Base-by-base conservation (phyloP, 2,888 invertebrate genomes). In the Clivina fossor region DNA sequence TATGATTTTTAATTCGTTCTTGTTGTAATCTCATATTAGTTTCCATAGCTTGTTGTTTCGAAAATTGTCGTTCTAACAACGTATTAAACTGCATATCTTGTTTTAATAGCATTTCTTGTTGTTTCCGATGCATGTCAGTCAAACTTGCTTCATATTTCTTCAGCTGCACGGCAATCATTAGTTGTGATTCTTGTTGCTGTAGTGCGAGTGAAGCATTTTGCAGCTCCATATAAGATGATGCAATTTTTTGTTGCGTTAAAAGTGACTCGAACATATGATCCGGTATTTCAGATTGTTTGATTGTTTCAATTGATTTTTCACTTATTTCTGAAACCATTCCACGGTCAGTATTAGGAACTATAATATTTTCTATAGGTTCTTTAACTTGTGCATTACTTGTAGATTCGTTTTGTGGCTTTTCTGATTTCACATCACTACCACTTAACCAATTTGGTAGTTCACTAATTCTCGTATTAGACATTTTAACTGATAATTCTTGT, bases 101-200 rank as follows among this genome's bases (percentile, higher is more conserved):
- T 22, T 78, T 78, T 2, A 71, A 62, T 13, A 79, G 69, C 1
- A 78, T 73, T 58, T 82, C 80, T 3, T 78, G 76, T 55, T 81
- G 80, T 3, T 78, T 74, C 73, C 77, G 63, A 63, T 81, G 81
- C 69, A 83, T 76, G 18, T 78, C 76, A 4, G 76, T 75, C 26
- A 83, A 70, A 65, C 76, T 79, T 62, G 82, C 81, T 64, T 83
- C 83, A 62, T 83, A 82, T 32, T 82, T 82, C 65, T 82, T 82
- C 49, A 83, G 68, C 61, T 83, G 82, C 60, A 83, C 67, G 5
- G 82, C 81, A 35, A 82, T 77, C 74, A 82, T 72, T 38, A 83
- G 62, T 62, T 83, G 82, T 0, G 82, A 78, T 67, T 83, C 83
- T 64, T 83, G 83, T 62, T 83, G 81, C 60, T 83, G 82, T 57